phyloP scores from a whole-genome alignment of 1,140 invertebrate genomes.

The Pseudomyrmex dendroicus region DNA sequence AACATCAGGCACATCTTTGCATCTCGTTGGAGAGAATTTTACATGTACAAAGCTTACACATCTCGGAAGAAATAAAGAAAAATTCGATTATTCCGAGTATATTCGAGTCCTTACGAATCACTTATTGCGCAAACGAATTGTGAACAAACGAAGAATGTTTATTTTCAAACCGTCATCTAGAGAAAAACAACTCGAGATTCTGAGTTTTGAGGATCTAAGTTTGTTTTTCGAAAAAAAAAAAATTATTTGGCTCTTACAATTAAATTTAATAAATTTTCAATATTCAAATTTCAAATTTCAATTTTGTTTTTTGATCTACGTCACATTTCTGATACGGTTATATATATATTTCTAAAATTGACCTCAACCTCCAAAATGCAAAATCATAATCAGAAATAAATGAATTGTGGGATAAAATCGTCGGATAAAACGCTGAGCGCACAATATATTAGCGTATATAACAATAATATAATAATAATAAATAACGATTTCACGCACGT shows the following conservation, averaged over 20 bases:
- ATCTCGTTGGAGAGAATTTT: constrained; percentile 42
- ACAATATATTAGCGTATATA: neutral
- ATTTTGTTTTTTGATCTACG: too few relatives aligned
- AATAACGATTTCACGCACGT: neutral
- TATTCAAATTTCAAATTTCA: too few relatives aligned
- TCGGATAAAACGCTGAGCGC: neutral
- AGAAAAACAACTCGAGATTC: too few relatives aligned
- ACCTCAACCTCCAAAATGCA: too few relatives aligned
- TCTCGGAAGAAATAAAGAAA: neutral
- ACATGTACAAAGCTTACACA: neutral
- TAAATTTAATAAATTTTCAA: too few relatives aligned
- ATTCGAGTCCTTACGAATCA: neutral
- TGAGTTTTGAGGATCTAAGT: too few relatives aligned
- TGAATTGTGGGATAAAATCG: too few relatives aligned
- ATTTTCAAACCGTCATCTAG: constrained; percentile 38
- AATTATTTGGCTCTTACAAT: too few relatives aligned
- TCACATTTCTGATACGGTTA: too few relatives aligned
- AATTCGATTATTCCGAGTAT: constrained; percentile 1
- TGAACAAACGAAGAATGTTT: neutral
- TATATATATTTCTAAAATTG: too few relatives aligned
- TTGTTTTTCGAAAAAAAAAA: too few relatives aligned
- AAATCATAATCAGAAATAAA: too few relatives aligned
- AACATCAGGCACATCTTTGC: constrained; percentile 15
- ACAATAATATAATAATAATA: neutral
- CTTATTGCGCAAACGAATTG: constrained; percentile 9